A percentile compares a stretch with the other conserved stretches of the same genome.
Evolutionary conservation across 2,888 invertebrate species (phyloP).

Genomic region (Trachelus troglodyta): DNA sequence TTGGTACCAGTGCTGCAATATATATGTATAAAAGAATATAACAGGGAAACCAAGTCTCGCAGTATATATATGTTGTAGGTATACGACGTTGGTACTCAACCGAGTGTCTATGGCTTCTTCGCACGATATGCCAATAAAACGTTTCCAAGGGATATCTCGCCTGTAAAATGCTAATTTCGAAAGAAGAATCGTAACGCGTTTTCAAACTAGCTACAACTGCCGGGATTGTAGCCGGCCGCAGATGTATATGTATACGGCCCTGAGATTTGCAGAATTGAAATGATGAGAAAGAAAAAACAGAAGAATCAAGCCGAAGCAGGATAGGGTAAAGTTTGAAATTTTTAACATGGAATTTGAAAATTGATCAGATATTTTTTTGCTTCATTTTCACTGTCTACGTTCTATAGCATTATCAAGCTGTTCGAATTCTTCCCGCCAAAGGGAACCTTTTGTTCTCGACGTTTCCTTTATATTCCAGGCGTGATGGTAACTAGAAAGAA

Average conservation of each 20-base stretch:
- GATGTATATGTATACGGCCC: background rate
- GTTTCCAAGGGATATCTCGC: constrained; percentile 49
- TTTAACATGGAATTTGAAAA: background rate
- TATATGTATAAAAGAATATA: constrained; percentile 25
- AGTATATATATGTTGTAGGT: background rate
- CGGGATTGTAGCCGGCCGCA: constrained; percentile 3
- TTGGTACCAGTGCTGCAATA: constrained; percentile 10
- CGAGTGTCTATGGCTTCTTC: constrained; percentile 54
- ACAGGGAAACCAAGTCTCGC: constrained; percentile 16
- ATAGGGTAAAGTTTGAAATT: background rate
- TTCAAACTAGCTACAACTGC: constrained; percentile 52
- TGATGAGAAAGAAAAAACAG: background rate
- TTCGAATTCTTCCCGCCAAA: background rate
- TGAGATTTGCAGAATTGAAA: background rate
- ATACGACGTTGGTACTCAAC: background rate
- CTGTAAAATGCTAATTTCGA: constrained; percentile 61
- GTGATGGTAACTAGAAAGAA: background rate
- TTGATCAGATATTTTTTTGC: background rate
- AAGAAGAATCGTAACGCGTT: constrained; percentile 46
- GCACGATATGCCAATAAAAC: constrained; percentile 63
- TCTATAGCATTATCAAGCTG: background rate
- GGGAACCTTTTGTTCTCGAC: background rate
- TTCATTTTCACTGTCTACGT: background rate
- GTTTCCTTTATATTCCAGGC: background rate
- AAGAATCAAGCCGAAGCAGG: background rate